A percentile compares a stretch with the other conserved stretches of the same genome.
Conservation (phyloP, 64 coral and sea anemone genomes). For the Cladopsammia gracilis region DNA sequence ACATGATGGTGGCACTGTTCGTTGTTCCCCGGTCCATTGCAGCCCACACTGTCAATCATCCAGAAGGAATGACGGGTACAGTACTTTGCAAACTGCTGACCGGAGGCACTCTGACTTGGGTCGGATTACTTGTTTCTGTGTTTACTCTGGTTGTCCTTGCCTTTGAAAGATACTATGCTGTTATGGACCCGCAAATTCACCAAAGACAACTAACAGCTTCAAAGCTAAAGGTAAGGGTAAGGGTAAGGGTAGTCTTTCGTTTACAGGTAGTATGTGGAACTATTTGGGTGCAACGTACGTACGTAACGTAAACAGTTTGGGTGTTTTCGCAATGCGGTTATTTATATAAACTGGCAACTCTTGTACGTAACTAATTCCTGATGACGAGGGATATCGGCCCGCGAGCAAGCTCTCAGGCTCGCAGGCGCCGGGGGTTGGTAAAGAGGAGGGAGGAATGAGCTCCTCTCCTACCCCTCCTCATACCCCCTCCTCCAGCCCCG, state of each 20-base stretch:
- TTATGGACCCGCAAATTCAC: not conserved
- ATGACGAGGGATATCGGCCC: too few species aligned
- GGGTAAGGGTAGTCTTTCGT: not conserved
- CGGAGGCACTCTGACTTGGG: slow-evolving; percentile 1
- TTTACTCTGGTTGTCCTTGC: slow-evolving; percentile 21
- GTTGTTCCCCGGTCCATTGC: slow-evolving; percentile 7
- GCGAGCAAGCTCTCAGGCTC: too few species aligned
- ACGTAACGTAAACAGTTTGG: too few species aligned
- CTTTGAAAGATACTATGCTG: slow-evolving; percentile 13
- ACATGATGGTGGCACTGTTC: slow-evolving; percentile 36
- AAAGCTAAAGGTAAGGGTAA: not conserved
- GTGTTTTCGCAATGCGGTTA: too few species aligned
- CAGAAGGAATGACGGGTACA: slow-evolving; percentile 1
- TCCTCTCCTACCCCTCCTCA: too few species aligned
- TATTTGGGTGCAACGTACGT: too few species aligned
- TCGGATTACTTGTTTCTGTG: slow-evolving; percentile 8
- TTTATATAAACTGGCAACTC: too few species aligned
- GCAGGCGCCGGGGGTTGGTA: too few species aligned
- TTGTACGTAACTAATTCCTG: too few species aligned
- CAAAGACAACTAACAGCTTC: not conserved
- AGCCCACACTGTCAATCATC: not conserved
- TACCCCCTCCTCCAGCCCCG: too few species aligned
- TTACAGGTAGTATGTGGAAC: too few species aligned
- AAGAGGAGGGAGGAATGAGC: too few species aligned
- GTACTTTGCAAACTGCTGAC: slow-evolving; percentile 22